phyloP scores from a whole-genome alignment of 2,888 invertebrate species.

The Germaria angustata region DNA sequence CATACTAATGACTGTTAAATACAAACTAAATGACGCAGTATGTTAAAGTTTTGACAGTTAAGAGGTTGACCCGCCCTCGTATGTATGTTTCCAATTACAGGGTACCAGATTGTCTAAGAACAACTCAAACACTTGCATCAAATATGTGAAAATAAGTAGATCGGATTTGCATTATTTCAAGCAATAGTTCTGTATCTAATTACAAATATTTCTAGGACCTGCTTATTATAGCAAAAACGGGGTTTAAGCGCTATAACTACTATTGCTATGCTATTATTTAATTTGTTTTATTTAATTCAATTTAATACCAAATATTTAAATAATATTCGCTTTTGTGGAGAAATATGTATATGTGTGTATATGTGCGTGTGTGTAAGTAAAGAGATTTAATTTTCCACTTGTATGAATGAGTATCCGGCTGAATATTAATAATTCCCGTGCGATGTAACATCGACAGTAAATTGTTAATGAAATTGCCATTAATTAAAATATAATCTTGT shows the following conservation, averaged over 20 bases:
- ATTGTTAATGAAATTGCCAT: constrained; percentile 40
- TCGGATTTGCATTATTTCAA: no score
- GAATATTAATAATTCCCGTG: neutral
- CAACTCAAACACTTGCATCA: no score
- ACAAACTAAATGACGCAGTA: no score
- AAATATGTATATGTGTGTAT: neutral
- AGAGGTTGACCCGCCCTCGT: no score
- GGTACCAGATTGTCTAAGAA: no score
- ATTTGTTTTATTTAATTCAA: neutral
- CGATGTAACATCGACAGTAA: neutral
- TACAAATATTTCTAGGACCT: neutral
- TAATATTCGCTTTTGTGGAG: neutral
- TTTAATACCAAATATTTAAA: neutral
- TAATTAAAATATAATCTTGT: constrained; percentile 32
- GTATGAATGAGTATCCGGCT: neutral
- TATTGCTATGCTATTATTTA: neutral
- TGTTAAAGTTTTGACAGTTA: no score
- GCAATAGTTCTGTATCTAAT: no score
- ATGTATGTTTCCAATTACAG: no score
- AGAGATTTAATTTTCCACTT: constrained; percentile 13
- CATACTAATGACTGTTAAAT: no score
- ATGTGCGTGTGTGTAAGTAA: neutral
- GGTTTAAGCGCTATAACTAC: neutral
- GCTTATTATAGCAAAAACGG: neutral
- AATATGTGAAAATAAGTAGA: no score